Percentiles rank a stretch among this genome's conserved stretches.
phyloP scores from a whole-genome alignment of 2,113 vertebrate species.

The Bucco capensis region DNA sequence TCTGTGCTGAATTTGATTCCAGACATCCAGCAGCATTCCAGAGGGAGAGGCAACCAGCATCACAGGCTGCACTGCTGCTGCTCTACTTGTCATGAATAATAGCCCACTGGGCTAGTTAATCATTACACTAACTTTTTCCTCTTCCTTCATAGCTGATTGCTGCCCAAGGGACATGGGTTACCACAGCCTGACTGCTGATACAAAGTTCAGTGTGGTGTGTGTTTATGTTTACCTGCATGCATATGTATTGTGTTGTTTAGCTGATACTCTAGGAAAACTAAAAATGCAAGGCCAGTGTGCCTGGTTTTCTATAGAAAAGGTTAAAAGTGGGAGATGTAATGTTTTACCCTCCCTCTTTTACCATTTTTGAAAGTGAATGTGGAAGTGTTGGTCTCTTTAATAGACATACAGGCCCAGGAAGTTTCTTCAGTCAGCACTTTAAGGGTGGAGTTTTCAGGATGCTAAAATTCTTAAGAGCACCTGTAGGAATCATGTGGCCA shows the following conservation, averaged over 20 bases:
- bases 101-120: conserved; percentile 62
- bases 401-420: neutral
- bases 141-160: conserved; percentile 41
- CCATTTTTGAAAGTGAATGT: neutral
- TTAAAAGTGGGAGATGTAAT: neutral
- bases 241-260: neutral
- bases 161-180: conserved; percentile 32
- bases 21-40: conserved; percentile 23
- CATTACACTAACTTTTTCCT: conserved; percentile 43
- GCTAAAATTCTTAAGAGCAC: neutral
- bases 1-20: conserved; percentile 3
- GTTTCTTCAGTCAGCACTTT: neutral
- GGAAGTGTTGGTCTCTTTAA: neutral
- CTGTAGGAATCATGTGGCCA: neutral
- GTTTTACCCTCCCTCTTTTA: neutral
- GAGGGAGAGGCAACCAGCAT: conserved; percentile 13
- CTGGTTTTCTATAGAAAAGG: neutral
- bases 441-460: neutral
- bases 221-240: conserved; percentile 16
- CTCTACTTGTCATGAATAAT: conserved; percentile 57
- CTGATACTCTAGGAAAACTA: neutral
- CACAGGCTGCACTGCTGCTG: neutral
- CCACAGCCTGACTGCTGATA: neutral
- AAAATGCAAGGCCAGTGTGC: neutral
- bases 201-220: conserved; percentile 24